phyloP scores from a whole-genome alignment of 2,113 vertebrate species.

The Sebastes schlegelii region DNA sequence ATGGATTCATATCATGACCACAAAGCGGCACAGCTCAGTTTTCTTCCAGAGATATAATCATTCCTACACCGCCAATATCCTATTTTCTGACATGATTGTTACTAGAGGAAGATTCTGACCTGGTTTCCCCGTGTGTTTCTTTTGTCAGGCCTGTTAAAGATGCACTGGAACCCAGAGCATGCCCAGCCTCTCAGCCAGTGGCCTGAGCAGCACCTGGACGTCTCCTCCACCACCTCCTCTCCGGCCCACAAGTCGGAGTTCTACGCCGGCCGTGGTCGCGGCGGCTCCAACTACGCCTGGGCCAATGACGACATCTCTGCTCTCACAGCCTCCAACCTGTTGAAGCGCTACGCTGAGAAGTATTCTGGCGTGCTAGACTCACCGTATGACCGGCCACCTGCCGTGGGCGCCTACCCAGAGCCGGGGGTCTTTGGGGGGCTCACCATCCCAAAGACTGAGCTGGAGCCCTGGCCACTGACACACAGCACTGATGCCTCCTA shows the following conservation, averaged over 20 bases:
- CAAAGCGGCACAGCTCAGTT: neutral
- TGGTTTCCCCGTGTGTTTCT: constrained; percentile 30
- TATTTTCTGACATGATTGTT: neutral
- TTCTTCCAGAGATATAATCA: neutral
- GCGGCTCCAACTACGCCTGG: constrained; percentile 94
- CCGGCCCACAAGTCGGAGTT: constrained; percentile 95
- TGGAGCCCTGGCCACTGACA: constrained; percentile 90
- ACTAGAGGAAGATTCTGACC: constrained; percentile 2
- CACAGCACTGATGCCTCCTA: constrained; percentile 88
- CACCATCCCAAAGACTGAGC: constrained; percentile 90
- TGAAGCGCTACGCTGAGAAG: constrained; percentile 98
- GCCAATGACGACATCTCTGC: constrained; percentile 98
- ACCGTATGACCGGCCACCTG: constrained; percentile 90
- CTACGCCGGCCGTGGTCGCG: constrained; percentile 86
- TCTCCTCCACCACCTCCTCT: constrained; percentile 96
- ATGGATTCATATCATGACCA: neutral
- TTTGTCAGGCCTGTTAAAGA: constrained; percentile 90
- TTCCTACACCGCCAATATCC: too few species aligned
- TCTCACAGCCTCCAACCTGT: constrained; percentile 95
- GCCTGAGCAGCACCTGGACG: constrained; percentile 98
- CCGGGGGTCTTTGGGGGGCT: constrained; percentile 88
- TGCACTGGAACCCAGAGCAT: constrained; percentile 99
- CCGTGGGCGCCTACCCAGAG: constrained; percentile 83
- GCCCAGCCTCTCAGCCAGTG: constrained; percentile 98
- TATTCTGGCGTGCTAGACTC: constrained; percentile 93